A percentile compares a stretch with the other conserved stretches of the same genome.
These are phyloP conservation scores for Diaprepes abbreviatus DNA, from an alignment of 2,888 invertebrate genomes.

Conservation along the genomic window DNA sequence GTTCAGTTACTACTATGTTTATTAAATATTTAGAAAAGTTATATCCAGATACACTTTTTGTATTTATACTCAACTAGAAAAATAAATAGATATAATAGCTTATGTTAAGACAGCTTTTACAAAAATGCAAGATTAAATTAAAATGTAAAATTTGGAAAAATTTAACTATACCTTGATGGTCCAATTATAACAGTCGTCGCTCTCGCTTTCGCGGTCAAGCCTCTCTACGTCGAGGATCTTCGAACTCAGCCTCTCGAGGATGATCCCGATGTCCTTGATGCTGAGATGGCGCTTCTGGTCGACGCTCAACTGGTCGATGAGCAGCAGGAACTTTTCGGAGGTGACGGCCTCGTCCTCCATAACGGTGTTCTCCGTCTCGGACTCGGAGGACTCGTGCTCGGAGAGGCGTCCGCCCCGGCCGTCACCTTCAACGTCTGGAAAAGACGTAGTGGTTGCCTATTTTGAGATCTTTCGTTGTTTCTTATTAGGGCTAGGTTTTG, in stretches of 20 bases:
- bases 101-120: no score
- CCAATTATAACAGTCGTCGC: constrained; percentile 96
- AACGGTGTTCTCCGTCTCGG: constrained; percentile 93
- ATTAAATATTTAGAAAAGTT: no score
- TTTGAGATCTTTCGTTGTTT: constrained; percentile 49
- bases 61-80: no score
- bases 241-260: constrained; percentile 90
- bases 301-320: constrained; percentile 93
- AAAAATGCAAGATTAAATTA: no score
- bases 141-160: no score
- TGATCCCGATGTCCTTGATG: constrained; percentile 96
- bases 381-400: constrained; percentile 90
- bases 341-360: constrained; percentile 92
- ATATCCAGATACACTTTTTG: no score
- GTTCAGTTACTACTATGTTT: no score
- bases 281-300: constrained; percentile 93
- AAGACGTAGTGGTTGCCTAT: constrained; percentile 50
- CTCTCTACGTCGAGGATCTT: constrained; percentile 95
- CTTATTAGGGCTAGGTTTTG: constrained; percentile 33
- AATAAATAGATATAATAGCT: no score
- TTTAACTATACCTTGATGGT: constrained; percentile 88
- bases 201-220: constrained; percentile 91
- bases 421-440: constrained; percentile 57
- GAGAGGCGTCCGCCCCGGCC: constrained; percentile 66
- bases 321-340: constrained; percentile 91